Evolutionary conservation across 2,888 invertebrate genomes (phyloP), one percentile per base, ranked within the genome.

Genomic region (Alentia gelatinosa): DNA sequence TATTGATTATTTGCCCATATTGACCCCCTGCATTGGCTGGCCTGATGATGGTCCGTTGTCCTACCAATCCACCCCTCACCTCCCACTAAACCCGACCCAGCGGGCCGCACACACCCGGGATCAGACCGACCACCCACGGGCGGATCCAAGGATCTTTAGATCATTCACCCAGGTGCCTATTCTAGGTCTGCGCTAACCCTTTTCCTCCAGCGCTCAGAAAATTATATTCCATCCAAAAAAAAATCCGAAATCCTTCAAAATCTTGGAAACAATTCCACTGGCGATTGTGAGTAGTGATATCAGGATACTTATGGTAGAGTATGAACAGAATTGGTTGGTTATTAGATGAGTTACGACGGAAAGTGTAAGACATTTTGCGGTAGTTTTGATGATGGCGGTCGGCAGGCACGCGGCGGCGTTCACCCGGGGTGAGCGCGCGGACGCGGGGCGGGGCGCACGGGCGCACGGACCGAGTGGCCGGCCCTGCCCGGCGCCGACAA

Each of bases 401-500:
- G n/a, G 56, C n/a, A 56, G 56, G n/a, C 3, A 56, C 5, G 56
- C 74, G 74, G 9, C 47, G 47, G 47, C 19, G 47, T 33, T 33
- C 30, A 33, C 1, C 26, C 12, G 74, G 7, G 74, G 74, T 79
- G 79, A 5, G 4, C 39, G 79, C 37, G 79, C n/a, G 19, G 79
- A 39, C 37, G 79, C 37, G 12, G 79, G 79, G 37, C 23, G 15
- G 39, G 79, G 79, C 37, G 79, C 19, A 35, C 26, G 79, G 79
- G n/a, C 37, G 37, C 12, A 0, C 30, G 79, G 37, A 19, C 37
- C 37, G 23, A 26, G 79, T 7, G n/a, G 37, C 39, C 79, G 26
- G 37, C n/a, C 4, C 37, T 79, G 79, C n/a, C 79, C 79, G 79
- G 79, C 30, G 42, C 86, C 30, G 50, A 86, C 86, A 86, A 86